These are phyloP conservation scores for Stenoptilia bipunctidactyla DNA, from an alignment of 2,888 invertebrate species.

Conservation along the genomic window DNA sequence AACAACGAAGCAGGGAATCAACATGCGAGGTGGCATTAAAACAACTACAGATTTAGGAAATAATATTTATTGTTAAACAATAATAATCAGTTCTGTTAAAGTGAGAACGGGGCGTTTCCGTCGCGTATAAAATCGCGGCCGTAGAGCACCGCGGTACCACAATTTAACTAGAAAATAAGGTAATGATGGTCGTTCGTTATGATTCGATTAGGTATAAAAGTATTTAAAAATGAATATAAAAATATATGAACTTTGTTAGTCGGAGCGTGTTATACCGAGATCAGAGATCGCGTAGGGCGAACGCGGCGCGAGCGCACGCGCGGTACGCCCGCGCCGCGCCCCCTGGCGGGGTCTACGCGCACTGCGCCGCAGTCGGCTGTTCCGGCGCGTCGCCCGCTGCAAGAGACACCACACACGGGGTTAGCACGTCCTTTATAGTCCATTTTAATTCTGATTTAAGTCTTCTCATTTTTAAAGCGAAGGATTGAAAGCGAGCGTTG, in stretches of 20 bases:
- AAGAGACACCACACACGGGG: slow-evolving; percentile 71
- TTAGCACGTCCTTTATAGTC: slow-evolving; percentile 58
- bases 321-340: slow-evolving; percentile 19
- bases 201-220: slow-evolving; percentile 28
- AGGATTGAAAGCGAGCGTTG: slow-evolving; percentile 51
- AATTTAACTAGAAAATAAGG: slow-evolving; percentile 38
- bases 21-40: slow-evolving; percentile 53
- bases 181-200: slow-evolving; percentile 41
- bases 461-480: slow-evolving; percentile 36
- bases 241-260: slow-evolving; percentile 61
- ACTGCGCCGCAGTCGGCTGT: slow-evolving; percentile 71
- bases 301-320: slow-evolving; percentile 15
- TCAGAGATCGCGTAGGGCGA: slow-evolving; percentile 50
- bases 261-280: slow-evolving; percentile 65
- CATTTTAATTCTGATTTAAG: slow-evolving; percentile 34
- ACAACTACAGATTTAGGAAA: slow-evolving; percentile 52
- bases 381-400: slow-evolving; percentile 68
- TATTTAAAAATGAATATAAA: slow-evolving; percentile 38
- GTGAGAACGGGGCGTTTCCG: slow-evolving; percentile 55
- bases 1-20: slow-evolving; percentile 9
- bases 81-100: slow-evolving; percentile 67
- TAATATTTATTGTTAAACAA: slow-evolving; percentile 63
- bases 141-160: slow-evolving; percentile 23
- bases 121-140: slow-evolving; percentile 23
- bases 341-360: slow-evolving; percentile 64